These are phyloP conservation scores for Palaemon carinicauda DNA, from an alignment of 1,140 invertebrate species.

Conservation along the genomic window DNA sequence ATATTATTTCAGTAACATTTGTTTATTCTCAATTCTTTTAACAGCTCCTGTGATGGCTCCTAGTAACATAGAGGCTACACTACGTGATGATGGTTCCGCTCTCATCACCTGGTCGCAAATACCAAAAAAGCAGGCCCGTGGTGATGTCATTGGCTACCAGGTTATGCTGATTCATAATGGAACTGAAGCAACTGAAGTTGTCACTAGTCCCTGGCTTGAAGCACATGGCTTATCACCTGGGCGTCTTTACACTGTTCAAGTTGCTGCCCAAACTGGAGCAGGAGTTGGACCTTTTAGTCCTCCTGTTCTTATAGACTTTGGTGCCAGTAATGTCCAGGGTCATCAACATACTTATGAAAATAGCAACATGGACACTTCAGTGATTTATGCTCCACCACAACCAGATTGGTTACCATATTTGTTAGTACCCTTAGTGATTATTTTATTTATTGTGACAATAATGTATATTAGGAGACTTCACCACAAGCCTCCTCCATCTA, in stretches of 20 bases:
- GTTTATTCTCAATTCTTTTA: not conserved
- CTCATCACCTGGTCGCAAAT: conserved; percentile 51
- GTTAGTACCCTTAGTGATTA: conserved; percentile 50
- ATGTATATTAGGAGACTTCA: conserved; percentile 50
- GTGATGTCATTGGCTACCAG: conserved; percentile 50
- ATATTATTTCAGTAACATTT: too few species aligned
- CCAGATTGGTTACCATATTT: conserved; percentile 57
- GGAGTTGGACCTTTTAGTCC: conserved; percentile 53
- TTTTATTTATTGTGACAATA: conserved; percentile 45
- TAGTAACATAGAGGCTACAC: conserved; percentile 17
- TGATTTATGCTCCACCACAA: conserved; percentile 51
- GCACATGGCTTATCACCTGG: conserved; percentile 42
- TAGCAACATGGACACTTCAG: conserved; percentile 8
- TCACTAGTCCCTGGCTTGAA: conserved; percentile 51
- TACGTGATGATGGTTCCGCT: conserved; percentile 33
- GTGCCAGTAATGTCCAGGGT: not conserved
- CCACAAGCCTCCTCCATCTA: conserved; percentile 30
- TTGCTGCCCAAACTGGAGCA: conserved; percentile 55
- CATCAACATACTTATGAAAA: not conserved
- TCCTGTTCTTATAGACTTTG: conserved; percentile 42
- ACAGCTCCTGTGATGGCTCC: conserved; percentile 56
- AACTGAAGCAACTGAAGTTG: conserved; percentile 34
- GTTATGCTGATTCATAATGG: conserved; percentile 52
- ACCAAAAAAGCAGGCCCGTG: conserved; percentile 22
- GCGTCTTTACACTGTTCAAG: conserved; percentile 48